Evolutionary conservation across 2,888 invertebrate species (phyloP), one percentile per base, ranked within the genome.

Genomic region (Didymodactylos carnosus): DNA sequence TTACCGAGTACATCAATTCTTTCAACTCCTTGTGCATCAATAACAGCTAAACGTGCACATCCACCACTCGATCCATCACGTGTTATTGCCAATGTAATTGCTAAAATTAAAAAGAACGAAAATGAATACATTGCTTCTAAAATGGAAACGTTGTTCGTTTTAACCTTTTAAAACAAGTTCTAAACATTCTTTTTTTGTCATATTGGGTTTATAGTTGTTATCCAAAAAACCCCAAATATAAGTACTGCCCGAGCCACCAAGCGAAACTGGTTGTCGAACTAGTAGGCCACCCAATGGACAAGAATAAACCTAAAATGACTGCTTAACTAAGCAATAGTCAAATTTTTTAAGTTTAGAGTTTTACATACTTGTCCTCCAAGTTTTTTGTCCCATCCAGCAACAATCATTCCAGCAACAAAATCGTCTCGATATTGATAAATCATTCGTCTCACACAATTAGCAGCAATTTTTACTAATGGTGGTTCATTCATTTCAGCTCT

Each of bases 351-450:
- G 35, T 39, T 3, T 35, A 29, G n/a, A n/a, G n/a, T n/a, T n/a
- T n/a, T 19, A 35, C 19, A 14, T 62, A 62, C 80, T 89, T 87
- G 88, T 81, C 91, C 95, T 78, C 95, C 94, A 78, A 88, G 87
- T 75, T 88, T 87, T 78, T 89, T 89, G 85, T 99, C 98, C 91
- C 92, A 99, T 27, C 98, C 98, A 71, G 94, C 98, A 19, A 95
- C 92, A 77, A 99, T 88, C 77, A 98, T 92, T 27, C 95, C 94
- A 78, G 95, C 97, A 69, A 89, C 87, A 71, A 99, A 85, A 6
- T 90, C 89, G 83, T 97, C 95, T 75, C 97, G 88, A 83, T 99
- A 94, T 81, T 91, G 92, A 85, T 97, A 99, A 83, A 95, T 94
- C 77, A 94, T 87, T 82, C 94, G 92, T 78, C 90, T 89, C 84